phyloP scores from a whole-genome alignment of 1,140 invertebrate species.

The Homarus americanus region DNA sequence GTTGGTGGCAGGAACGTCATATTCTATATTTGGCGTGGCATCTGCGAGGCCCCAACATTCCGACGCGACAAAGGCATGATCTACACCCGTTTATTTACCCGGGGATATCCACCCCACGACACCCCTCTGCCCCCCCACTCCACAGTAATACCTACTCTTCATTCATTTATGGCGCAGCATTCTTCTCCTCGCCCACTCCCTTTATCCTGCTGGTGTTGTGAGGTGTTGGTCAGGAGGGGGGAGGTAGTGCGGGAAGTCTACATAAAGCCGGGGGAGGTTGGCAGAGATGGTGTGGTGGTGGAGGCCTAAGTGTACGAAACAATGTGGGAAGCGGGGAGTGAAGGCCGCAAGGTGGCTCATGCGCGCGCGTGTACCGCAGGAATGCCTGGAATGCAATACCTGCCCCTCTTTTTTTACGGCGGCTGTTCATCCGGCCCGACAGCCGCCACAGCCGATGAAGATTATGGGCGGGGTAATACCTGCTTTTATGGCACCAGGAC shows the following conservation, averaged over 20 bases:
- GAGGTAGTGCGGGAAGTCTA: background rate
- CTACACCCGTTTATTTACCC: too few species aligned
- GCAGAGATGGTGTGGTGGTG: background rate
- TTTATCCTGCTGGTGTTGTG: too few species aligned
- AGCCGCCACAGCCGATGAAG: background rate
- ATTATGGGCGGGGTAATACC: background rate
- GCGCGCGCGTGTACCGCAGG: constrained; percentile 4
- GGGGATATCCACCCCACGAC: too few species aligned
- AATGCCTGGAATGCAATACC: background rate
- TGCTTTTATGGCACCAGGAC: background rate
- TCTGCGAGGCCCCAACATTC: too few species aligned
- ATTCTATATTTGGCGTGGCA: too few species aligned
- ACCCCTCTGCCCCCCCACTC: too few species aligned
- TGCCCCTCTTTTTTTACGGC: background rate
- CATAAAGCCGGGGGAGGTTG: background rate
- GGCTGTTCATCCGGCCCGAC: background rate
- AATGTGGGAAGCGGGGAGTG: background rate
- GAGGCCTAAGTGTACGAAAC: background rate
- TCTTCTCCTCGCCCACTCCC: too few species aligned
- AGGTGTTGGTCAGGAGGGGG: too few species aligned
- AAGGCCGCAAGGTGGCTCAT: background rate
- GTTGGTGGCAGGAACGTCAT: too few species aligned
- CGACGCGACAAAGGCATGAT: too few species aligned
- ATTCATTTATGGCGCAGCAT: too few species aligned
- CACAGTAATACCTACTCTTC: too few species aligned